A percentile compares a stretch with the other conserved stretches of the same genome.
Conservation (phyloP, 2,113 vertebrate genomes). For the Barnardius zonarius region DNA sequence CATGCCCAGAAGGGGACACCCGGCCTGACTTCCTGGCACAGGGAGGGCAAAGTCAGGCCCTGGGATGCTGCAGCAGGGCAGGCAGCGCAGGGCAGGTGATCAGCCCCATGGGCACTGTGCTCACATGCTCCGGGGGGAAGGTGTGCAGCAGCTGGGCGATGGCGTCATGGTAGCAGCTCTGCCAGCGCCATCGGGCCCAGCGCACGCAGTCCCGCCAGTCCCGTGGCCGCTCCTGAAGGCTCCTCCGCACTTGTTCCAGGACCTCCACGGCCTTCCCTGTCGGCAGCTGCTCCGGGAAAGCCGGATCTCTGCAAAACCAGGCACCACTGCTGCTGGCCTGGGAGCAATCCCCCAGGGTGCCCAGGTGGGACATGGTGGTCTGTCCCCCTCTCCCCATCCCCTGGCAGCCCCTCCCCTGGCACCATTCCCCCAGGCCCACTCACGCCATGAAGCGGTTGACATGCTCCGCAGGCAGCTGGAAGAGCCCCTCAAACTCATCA, state of each 20-base stretch:
- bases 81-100: fast-evolving
- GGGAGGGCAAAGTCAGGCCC: not conserved
- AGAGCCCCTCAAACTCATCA: conserved; percentile 65
- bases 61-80: fast-evolving
- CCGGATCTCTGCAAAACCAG: conserved; percentile 66
- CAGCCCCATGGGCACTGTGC: fast-evolving
- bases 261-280: conserved; percentile 68
- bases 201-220: conserved; percentile 77
- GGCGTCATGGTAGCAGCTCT: conserved; percentile 72
- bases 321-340: fast-evolving
- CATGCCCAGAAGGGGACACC: conserved; percentile 82
- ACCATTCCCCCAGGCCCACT: not conserved
- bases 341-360: not conserved
- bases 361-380: fast-evolving
- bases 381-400: not conserved
- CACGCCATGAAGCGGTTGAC: conserved; percentile 56
- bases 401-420: fast-evolving
- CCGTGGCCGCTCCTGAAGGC: conserved; percentile 60
- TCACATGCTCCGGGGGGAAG: conserved; percentile 75
- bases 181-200: conserved; percentile 80
- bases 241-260: conserved; percentile 64
- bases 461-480: conserved; percentile 33
- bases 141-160: conserved; percentile 78
- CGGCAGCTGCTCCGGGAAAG: conserved; percentile 54
- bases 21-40: conserved; percentile 67